Evolutionary conservation across 2,113 vertebrate genomes (phyloP).

Genomic region (Pseudonaja textilis): DNA sequence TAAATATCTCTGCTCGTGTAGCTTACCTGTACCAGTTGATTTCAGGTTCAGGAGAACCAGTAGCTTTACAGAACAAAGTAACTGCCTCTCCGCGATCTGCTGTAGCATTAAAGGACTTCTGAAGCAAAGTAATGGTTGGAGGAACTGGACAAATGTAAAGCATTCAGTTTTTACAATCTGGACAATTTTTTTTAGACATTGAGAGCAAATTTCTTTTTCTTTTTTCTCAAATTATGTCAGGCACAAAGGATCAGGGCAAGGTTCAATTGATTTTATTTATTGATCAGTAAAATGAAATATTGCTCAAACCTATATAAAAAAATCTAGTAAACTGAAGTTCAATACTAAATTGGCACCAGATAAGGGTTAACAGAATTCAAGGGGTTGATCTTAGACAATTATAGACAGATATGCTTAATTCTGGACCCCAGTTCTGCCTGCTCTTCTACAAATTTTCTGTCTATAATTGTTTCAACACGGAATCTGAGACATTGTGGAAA

Average conservation of each 20-base stretch:
- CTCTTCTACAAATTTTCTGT: not conserved
- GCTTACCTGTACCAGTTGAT: conserved; percentile 92
- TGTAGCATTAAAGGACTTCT: conserved; percentile 93
- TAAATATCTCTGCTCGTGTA: not conserved
- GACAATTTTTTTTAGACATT: not conserved
- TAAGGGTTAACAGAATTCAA: not conserved
- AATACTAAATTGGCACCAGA: not conserved
- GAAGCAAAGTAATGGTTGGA: conserved; percentile 80
- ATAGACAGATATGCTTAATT: too few species aligned
- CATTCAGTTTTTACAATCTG: not conserved
- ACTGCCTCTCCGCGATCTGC: conserved; percentile 90
- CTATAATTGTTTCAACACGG: not conserved
- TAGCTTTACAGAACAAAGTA: conserved; percentile 86
- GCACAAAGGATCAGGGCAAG: not conserved
- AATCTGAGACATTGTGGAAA: not conserved
- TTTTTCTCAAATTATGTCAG: not conserved
- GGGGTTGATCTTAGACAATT: not conserved
- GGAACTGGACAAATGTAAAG: conserved; percentile 77
- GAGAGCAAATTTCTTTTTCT: not conserved
- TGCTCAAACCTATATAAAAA: not conserved
- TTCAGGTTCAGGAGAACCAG: conserved; percentile 87
- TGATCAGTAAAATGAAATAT: not conserved
- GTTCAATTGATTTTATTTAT: not conserved
- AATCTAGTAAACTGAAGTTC: not conserved
- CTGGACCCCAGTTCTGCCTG: too few species aligned